A percentile compares a stretch with the other conserved stretches of the same genome.
Evolutionary conservation across 2,797 vertebrate species (phyloP).

Genomic region (Tiaroga cobitis): DNA sequence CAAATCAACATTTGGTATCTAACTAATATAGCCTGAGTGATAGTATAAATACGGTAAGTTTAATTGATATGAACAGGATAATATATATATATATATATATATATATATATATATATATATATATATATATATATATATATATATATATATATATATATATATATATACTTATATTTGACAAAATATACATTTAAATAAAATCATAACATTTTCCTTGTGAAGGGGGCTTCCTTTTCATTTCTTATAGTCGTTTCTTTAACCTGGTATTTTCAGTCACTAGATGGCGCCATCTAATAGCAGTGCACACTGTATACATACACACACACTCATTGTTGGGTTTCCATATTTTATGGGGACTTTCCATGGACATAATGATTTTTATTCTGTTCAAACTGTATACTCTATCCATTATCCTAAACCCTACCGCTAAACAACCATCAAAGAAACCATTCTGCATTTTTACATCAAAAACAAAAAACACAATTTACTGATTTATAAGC

Average conservation of each 20-base stretch:
- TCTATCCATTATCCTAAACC: neutral
- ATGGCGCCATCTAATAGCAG: constrained; percentile 25
- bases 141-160: neutral
- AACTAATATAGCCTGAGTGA: too few relatives aligned
- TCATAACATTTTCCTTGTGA: neutral
- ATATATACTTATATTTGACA: neutral
- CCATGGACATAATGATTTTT: neutral
- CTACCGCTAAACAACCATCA: too few relatives aligned
- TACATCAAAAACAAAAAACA: neutral
- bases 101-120: too few relatives aligned
- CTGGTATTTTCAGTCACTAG: constrained; percentile 27
- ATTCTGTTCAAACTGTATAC: neutral
- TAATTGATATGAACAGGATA: neutral
- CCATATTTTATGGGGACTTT: neutral
- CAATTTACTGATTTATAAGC: neutral
- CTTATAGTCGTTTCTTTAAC: neutral
- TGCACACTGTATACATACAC: neutral
- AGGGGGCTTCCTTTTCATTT: neutral
- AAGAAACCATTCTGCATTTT: neutral
- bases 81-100: neutral
- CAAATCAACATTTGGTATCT: neutral
- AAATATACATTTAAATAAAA: too few relatives aligned
- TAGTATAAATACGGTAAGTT: neutral
- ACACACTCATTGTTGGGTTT: neutral
- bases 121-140: neutral